Percentiles rank a stretch among this genome's conserved stretches.
phyloP scores from a whole-genome alignment of 2,888 invertebrate species.

The Iphiclides podalirius region DNA sequence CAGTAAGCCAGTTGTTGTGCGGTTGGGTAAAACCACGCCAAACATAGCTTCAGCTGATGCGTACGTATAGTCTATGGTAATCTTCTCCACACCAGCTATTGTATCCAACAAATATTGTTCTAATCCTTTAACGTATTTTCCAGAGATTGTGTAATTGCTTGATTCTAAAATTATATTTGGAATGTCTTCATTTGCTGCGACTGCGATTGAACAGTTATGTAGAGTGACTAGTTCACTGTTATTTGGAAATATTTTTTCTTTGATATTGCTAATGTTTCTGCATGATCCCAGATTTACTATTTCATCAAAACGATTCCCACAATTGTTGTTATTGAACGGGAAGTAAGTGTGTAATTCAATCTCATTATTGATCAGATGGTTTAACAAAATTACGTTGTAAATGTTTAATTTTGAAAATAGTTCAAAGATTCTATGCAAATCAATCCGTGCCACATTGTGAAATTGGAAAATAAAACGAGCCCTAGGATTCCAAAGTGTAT shows the following conservation, averaged over 20 bases:
- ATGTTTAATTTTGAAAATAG: constrained; percentile 42
- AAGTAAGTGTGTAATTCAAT: constrained; percentile 39
- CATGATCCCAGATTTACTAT: constrained; percentile 39
- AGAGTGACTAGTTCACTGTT: constrained; percentile 28
- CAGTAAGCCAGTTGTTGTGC: constrained; percentile 44
- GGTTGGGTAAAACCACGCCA: constrained; percentile 47
- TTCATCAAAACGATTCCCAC: constrained; percentile 38
- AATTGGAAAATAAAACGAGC: constrained; percentile 43
- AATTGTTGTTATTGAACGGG: constrained; percentile 43
- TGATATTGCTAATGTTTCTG: constrained; percentile 26
- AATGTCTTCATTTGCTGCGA: constrained; percentile 40
- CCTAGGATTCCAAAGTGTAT: constrained; percentile 49
- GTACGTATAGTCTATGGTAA: constrained; percentile 38
- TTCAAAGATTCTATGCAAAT: constrained; percentile 26
- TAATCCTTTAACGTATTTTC: constrained; percentile 38
- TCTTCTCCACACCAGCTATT: constrained; percentile 39
- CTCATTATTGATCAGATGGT: constrained; percentile 25
- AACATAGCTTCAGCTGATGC: constrained; percentile 28
- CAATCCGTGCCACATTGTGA: constrained; percentile 7
- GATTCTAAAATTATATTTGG: constrained; percentile 41
- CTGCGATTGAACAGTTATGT: constrained; percentile 43
- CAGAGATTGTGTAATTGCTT: constrained; percentile 35
- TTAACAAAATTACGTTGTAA: constrained; percentile 41
- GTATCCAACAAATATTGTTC: constrained; percentile 51
- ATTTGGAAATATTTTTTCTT: constrained; percentile 29